Evolutionary conservation across 2,797 vertebrate species (phyloP), one percentile per base, ranked within the genome.

Genomic region (Amblyopsis hoosieri): DNA sequence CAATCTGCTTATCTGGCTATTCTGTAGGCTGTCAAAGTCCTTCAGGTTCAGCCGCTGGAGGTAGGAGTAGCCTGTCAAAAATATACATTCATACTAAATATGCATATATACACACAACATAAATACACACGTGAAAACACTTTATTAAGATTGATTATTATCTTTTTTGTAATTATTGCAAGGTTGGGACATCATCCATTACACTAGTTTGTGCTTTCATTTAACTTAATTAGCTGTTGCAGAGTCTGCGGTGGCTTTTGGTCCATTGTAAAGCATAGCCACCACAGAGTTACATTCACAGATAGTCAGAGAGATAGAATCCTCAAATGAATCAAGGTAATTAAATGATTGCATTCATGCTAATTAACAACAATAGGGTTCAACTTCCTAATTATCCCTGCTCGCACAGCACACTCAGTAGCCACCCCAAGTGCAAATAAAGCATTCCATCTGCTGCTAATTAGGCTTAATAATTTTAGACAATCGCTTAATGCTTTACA

Each of bases 341-440:
- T 98, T 95, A 96, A 97, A 98, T 99, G 96, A 98, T 97, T 99
- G 94, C 95, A 97, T 96, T 96, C 94, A 94, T 93, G 94, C 94
- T 96, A 98, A 98, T 98, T 98, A 98, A 97, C 96, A 96, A 96
- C 91, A 92, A 95, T 96, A 97, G 96, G 95, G 96, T 98, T 98
- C 96, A 98, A 98, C 95, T 98, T 98, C 95, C 96, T 99, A 98
- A 99, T 99, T 98, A 98, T 98, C 97, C 94, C 95, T 95, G 94
- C 94, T 95, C 95, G 95, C 97, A 96, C 95, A 95, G 95, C 96
- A 96, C 95, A 97, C 96, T 94, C 94, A 95, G 95, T 91, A 94
- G 95, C 93, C 94, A 95, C 97, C 97, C 95, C 95, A 95, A 96
- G 97, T 96, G 96, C 96, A 97, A 96, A 98, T 98, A 98, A 98